Evolutionary conservation across 2,113 vertebrate species (phyloP), one percentile per base, ranked within the genome.

Genomic region (Craseonycteris thonglongyai): DNA sequence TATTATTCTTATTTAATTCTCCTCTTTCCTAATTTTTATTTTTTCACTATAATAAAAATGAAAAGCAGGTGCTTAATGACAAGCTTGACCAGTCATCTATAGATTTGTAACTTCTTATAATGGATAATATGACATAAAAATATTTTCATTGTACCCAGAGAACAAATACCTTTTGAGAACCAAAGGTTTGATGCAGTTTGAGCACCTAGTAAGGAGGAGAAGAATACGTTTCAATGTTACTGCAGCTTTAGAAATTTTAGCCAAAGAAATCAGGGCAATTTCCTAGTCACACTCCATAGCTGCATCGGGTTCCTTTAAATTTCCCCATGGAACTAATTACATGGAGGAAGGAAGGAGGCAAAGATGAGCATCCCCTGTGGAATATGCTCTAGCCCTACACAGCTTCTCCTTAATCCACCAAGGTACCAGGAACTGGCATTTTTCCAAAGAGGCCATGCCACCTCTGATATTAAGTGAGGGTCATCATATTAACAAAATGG

Each of bases 191-290:
- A 88, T 59, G 30, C 40, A 68, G 38, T 89, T 63, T 81, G 83
- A 78, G 35, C 30, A 88, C 49, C 75, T 84, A 88, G 35, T 40
- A 63, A 74, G 49, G 51, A 72, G 33, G 18, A 42, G 61, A 45
- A 63, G 47, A 92, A 81, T 28, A 85, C 28, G 45, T 90, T 76
- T 56, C 42, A 87, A 42, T 59, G 35, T 74, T 71, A 90, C 51
- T 90, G 35, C 88, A 30, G 33, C 61, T 94, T 94, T 76, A 65
- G 89, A 95, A 51, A 94, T 88, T 76, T 84, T 69, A 94, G 54
- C 40, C 87, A 78, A 58, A 88, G 80, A 94, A 84, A 85, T 51
- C 33, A 85, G 76, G 71, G 35, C 71, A 76, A 80, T 84, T 96
- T 84, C 38, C 16, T 13, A 38, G 93, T 63, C 68, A 82, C 6